phyloP scores from a whole-genome alignment of 2,113 vertebrate species.

The Sapajus apella region DNA sequence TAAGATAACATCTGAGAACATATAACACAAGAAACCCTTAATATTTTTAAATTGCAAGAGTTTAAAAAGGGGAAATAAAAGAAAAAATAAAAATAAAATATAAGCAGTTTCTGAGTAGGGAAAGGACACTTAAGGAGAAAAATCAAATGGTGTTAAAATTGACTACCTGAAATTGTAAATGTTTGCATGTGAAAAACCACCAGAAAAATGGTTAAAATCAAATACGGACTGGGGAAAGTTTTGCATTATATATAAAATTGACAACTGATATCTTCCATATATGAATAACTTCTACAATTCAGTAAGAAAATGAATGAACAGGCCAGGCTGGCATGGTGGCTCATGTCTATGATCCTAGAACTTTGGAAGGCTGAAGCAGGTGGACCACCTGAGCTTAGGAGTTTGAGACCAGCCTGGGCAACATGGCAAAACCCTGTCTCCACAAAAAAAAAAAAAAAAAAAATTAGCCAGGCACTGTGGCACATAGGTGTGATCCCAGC shows the following conservation, averaged over 20 bases:
- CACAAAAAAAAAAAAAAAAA: not conserved
- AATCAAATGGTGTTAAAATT: not conserved
- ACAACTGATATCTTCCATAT: not conserved
- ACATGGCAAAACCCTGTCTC: not conserved
- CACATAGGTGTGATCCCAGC: not conserved
- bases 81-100: not conserved
- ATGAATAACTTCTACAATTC: not conserved
- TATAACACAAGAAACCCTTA: not conserved
- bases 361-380: not conserved
- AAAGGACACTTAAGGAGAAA: not conserved
- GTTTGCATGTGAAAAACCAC: not conserved
- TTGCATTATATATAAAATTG: not conserved
- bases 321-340: not conserved
- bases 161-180: slow-evolving; percentile 1
- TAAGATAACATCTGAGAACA: not conserved
- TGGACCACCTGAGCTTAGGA: not conserved
- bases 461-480: not conserved
- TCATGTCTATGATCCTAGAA: not conserved
- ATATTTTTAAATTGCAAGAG: not conserved
- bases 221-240: not conserved
- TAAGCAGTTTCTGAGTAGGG: not conserved
- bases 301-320: not conserved
- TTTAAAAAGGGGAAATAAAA: not conserved
- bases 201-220: not conserved
- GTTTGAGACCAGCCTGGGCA: not conserved